These are phyloP conservation scores for Drosophila nikananu DNA, from an alignment of 1,140 invertebrate species.

Conservation along the genomic window DNA sequence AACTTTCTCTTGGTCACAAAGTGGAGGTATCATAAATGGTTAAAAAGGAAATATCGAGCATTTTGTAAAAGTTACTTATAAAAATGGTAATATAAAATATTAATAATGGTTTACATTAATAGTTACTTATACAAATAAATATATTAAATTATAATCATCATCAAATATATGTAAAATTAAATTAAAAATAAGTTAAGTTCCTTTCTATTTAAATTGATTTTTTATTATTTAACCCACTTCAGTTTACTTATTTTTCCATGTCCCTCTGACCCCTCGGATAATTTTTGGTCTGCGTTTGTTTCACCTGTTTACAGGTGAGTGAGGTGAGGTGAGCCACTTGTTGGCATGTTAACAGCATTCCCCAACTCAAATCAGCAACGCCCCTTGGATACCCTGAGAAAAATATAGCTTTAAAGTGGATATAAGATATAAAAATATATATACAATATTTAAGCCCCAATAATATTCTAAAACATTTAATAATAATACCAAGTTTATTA, in stretches of 20 bases:
- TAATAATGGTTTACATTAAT: not conserved
- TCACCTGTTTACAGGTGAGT: constrained; percentile 19
- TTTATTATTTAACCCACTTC: not conserved
- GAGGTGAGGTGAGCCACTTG: constrained; percentile 11
- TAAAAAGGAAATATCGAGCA: not conserved
- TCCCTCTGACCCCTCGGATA: not conserved
- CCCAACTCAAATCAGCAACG: constrained; percentile 9
- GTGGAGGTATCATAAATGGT: not conserved
- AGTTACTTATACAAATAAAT: not conserved
- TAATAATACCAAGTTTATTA: too few relatives aligned
- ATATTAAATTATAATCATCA: not conserved
- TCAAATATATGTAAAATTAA: not conserved
- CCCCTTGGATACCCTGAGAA: not conserved
- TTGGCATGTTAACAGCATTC: constrained; percentile 24
- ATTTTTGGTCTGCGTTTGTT: not conserved
- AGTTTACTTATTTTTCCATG: not conserved
- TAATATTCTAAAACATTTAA: too few relatives aligned
- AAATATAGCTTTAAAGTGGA: not conserved
- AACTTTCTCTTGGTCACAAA: constrained; percentile 17
- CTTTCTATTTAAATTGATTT: not conserved
- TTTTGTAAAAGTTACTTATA: not conserved
- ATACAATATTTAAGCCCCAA: too few relatives aligned
- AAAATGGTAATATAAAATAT: not conserved
- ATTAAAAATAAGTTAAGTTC: too few relatives aligned
- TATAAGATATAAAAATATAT: too few relatives aligned